Evolutionary conservation across 2,888 invertebrate genomes (phyloP).

Genomic region (Lithophane ornitopus): DNA sequence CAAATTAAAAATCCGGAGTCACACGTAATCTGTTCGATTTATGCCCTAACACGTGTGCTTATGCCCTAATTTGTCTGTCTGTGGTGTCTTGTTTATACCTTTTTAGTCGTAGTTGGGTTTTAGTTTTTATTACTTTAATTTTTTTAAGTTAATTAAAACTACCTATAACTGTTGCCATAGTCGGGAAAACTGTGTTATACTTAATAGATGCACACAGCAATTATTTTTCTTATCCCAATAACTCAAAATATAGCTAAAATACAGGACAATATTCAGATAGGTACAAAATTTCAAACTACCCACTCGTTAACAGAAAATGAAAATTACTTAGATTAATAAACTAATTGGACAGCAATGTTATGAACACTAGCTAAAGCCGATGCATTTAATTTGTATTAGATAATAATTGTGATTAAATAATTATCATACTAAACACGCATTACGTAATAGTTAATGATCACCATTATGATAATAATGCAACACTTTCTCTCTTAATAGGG

Average conservation of each 20-base stretch:
- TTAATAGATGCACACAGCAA: neutral
- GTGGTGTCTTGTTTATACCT: too few species aligned
- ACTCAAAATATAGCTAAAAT: neutral
- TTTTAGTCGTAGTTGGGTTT: too few species aligned
- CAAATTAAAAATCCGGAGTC: too few species aligned
- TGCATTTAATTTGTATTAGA: conserved; percentile 40
- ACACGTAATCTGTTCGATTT: too few species aligned
- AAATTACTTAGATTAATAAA: conserved; percentile 22
- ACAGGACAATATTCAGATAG: neutral
- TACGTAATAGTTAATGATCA: conserved; percentile 15
- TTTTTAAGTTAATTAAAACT: neutral
- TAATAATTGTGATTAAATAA: conserved; percentile 37
- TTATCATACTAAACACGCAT: conserved; percentile 15
- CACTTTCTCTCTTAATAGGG: conserved; percentile 38
- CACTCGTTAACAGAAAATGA: conserved; percentile 33
- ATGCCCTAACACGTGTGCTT: too few species aligned
- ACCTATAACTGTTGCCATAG: neutral
- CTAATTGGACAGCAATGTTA: conserved; percentile 30
- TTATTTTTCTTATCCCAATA: neutral
- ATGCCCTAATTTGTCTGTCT: too few species aligned
- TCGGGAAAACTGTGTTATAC: neutral
- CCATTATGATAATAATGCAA: conserved; percentile 33
- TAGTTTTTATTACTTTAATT: too few species aligned
- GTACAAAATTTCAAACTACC: conserved; percentile 3
- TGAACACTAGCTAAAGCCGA: conserved; percentile 18